A percentile compares a stretch with the other conserved stretches of the same genome.
These are phyloP conservation scores for Ceyx erithaca DNA, from an alignment of 2,797 vertebrate species.

Conservation along the genomic window DNA sequence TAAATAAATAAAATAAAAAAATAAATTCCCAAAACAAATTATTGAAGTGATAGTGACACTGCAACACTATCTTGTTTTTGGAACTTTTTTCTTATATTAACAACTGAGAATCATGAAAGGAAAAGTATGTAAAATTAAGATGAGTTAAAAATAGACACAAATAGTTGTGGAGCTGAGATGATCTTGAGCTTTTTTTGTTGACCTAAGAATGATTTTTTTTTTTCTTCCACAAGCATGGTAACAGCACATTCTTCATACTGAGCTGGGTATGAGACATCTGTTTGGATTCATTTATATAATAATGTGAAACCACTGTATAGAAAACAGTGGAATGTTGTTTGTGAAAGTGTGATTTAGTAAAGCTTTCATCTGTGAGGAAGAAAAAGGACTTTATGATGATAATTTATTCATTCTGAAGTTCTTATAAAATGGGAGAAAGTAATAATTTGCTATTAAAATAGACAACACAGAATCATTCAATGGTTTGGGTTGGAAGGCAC, in stretches of 20 bases:
- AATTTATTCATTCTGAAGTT: not conserved
- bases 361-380: not conserved
- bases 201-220: not conserved
- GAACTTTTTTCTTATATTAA: not conserved
- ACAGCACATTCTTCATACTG: not conserved
- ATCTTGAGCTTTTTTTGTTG: not conserved
- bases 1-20: not conserved
- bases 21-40: not conserved
- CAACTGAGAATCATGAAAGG: not conserved
- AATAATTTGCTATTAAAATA: not conserved
- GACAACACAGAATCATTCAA: not conserved
- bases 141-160: not conserved
- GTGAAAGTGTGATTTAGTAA: not conserved
- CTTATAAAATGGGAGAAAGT: not conserved
- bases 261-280: not conserved
- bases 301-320: not conserved
- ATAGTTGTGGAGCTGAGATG: not conserved
- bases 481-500: not conserved
- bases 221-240: not conserved
- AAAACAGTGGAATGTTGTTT: not conserved
- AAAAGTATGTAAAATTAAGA: not conserved
- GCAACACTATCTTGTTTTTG: not conserved
- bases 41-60: not conserved
- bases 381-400: not conserved
- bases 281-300: not conserved